These are phyloP conservation scores for Amazona guildingii DNA, from an alignment of 2,113 vertebrate genomes.

Conservation along the genomic window DNA sequence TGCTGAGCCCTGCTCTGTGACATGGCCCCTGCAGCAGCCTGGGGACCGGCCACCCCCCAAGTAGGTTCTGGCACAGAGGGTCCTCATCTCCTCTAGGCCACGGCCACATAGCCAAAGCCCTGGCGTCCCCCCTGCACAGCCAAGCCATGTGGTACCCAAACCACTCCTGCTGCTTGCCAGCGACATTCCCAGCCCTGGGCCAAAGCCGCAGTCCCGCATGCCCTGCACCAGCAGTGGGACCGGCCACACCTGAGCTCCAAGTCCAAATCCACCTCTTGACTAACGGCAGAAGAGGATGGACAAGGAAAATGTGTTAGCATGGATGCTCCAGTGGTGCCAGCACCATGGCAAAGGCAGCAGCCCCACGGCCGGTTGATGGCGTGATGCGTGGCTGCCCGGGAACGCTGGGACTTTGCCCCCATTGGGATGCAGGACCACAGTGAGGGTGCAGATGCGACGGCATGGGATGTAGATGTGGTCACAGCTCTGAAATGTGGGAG, in stretches of 20 bases:
- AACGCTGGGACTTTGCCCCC: too few relatives aligned
- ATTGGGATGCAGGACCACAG: background rate
- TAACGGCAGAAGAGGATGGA: rapidly evolving
- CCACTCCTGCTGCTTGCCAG: background rate
- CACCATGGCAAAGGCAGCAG: background rate
- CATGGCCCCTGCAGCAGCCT: background rate
- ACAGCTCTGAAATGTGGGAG: constrained; percentile 38
- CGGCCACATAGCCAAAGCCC: background rate
- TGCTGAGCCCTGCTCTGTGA: background rate
- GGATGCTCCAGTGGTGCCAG: background rate
- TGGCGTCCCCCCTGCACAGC: background rate
- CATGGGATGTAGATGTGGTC: background rate
- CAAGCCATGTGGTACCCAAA: background rate
- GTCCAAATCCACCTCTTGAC: rapidly evolving
- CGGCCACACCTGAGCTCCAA: background rate
- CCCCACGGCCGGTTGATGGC: background rate
- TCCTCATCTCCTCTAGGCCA: background rate
- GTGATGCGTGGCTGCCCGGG: rapidly evolving
- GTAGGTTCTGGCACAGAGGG: background rate
- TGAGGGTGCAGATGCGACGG: background rate
- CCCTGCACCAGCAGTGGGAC: rapidly evolving
- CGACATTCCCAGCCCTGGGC: background rate
- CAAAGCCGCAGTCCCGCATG: rapidly evolving
- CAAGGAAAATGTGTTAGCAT: background rate
- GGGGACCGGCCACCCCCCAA: background rate